Conservation (phyloP, 2,797 vertebrate genomes). For the Okamejei kenojei region DNA sequence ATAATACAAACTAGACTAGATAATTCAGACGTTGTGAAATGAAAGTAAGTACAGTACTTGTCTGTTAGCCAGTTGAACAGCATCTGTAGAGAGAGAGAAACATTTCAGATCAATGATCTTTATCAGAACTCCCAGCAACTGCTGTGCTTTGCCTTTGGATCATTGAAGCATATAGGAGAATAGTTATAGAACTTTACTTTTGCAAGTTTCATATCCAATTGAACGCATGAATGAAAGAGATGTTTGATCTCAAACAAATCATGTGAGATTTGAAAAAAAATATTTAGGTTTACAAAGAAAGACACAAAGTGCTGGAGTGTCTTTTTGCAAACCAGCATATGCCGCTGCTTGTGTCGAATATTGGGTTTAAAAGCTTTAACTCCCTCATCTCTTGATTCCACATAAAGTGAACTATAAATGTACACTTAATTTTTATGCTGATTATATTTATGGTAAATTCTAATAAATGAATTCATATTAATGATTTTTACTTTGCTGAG, state of each 20-base stretch:
- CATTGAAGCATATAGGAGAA: neutral
- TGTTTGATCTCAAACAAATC: neutral
- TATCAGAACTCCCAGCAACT: too few species aligned
- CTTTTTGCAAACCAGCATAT: too few species aligned
- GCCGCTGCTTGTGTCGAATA: too few species aligned
- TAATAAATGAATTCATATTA: too few species aligned
- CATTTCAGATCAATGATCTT: too few species aligned
- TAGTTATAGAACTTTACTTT: neutral
- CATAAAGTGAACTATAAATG: neutral
- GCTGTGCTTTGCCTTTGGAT: neutral
- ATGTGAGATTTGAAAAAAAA: neutral
- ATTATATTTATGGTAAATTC: neutral
- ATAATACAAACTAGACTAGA: too few species aligned
- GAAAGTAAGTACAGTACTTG: too few species aligned
- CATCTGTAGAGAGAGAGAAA: too few species aligned
- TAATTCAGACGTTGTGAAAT: too few species aligned
- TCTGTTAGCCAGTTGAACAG: too few species aligned
- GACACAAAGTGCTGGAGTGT: too few species aligned
- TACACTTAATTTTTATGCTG: neutral
- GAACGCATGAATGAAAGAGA: neutral
- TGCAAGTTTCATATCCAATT: neutral
- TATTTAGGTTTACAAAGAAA: neutral
- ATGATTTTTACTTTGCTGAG: neutral
- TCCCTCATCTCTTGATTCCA: neutral
- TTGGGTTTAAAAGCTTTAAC: neutral